Evolutionary conservation across 2,113 vertebrate species (phyloP).

Genomic region (Nymphicus hollandicus): DNA sequence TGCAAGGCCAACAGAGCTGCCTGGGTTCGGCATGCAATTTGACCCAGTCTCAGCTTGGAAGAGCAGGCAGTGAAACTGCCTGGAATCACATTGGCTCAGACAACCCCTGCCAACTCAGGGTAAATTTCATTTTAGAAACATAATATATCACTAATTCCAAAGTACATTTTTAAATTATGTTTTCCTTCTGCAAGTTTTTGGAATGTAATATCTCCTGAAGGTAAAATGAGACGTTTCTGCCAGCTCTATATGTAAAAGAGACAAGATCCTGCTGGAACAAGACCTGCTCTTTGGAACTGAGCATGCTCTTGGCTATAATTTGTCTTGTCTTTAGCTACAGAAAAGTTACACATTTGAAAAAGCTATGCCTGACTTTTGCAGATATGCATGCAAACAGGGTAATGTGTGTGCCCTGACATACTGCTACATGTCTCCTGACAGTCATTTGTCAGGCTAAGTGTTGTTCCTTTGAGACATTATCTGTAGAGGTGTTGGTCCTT

Average conservation of each 20-base stretch:
- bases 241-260: background rate
- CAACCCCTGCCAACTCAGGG: background rate
- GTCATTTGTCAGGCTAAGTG: background rate
- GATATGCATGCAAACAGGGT: background rate
- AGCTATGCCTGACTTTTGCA: background rate
- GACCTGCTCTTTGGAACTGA: background rate
- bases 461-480: background rate
- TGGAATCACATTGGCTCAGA: background rate
- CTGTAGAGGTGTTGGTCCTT: background rate
- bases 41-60: background rate
- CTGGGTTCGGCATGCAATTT: background rate
- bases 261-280: background rate
- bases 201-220: background rate
- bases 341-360: background rate
- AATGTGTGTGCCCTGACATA: background rate
- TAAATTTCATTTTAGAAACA: background rate
- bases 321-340: background rate
- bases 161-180: background rate
- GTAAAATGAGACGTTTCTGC: background rate
- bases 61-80: background rate
- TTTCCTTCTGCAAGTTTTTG: background rate
- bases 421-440: fast-evolving
- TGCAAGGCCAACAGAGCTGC: background rate
- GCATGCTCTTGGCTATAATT: background rate
- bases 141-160: background rate